Base-by-base conservation (phyloP, 2,113 vertebrate species). In the Vimba vimba region DNA sequence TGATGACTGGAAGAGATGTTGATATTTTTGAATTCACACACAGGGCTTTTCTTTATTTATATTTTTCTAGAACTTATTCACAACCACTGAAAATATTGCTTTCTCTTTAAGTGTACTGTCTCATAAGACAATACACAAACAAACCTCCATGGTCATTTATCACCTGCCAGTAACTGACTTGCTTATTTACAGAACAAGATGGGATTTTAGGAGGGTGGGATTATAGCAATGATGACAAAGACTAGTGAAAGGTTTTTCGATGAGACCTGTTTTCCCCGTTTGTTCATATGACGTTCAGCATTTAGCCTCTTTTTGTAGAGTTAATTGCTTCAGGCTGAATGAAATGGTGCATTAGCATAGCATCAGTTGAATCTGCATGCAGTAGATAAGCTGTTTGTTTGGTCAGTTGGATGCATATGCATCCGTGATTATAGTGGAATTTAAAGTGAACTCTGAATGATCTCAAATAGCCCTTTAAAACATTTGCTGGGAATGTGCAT, bases 381-480 rank as follows among this genome's bases (percentile, higher is more conserved):
- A 25, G 23, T 79, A 62, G 57, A 64, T 80, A 62, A 64, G 57
- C 6, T 79, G 57, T 10, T 45, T 62, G 36, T 45, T 62, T 64
- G 21, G 23, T 69, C 68, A 52, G 4, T 85, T 79, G 64, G 64
- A 69, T 79, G 15, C 23, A 12, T 79, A 59, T n/a, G n/a, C 50
- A 45, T 71, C 64, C 10, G 79, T 85, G 47, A 79, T 78, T 76
- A 79, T 6, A 33, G 23, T 66, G 64, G 84, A 59, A 85, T 71
- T 69, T 85, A 33, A 52, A 85, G 12, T 69, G 74, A 19, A 17
- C 19, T 36, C 64, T 84, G 2, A 57, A 69, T 77, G 33, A 52
- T 30, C 12, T 45, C 23, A 55, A 36, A 57, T 33, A 59, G 62
- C 30, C 7, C 75, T 43, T 47, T 45, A 43, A 52, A 85, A 39